phyloP scores from a whole-genome alignment of 1,140 invertebrate species.

The Drosophila jambulina region DNA sequence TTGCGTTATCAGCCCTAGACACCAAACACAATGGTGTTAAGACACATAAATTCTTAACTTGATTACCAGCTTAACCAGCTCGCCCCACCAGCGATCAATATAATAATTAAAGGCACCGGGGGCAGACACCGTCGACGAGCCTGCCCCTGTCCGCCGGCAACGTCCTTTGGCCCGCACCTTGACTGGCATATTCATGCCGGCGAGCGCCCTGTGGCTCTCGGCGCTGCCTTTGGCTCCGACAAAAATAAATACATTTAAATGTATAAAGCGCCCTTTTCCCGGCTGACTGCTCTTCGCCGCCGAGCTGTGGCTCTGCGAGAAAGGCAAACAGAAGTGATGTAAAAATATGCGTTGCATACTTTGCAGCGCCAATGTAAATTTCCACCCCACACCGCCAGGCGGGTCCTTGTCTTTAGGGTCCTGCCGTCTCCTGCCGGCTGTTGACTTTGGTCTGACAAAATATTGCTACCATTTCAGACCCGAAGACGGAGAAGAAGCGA shows the following conservation, averaged over 20 bases:
- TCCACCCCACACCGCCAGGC: slow-evolving; percentile 18
- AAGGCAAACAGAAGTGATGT: slow-evolving; percentile 73
- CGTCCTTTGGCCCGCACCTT: slow-evolving; percentile 45
- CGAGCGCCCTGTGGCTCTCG: slow-evolving; percentile 22
- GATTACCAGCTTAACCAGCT: slow-evolving; percentile 33
- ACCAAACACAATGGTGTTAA: slow-evolving; percentile 1
- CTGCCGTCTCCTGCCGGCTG: slow-evolving; percentile 46
- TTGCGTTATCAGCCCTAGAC: too few relatives aligned
- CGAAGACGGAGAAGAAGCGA: slow-evolving; percentile 32
- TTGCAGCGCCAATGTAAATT: slow-evolving; percentile 77
- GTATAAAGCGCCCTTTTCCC: slow-evolving; percentile 31
- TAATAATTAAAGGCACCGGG: slow-evolving; percentile 38
- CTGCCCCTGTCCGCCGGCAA: not conserved
- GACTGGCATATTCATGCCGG: slow-evolving; percentile 12
- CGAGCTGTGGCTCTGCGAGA: slow-evolving; percentile 39
- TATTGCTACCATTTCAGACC: slow-evolving; percentile 68
- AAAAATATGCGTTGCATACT: slow-evolving; percentile 80
- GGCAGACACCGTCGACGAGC: slow-evolving; percentile 1
- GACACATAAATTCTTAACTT: slow-evolving; percentile 33
- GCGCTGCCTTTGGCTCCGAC: slow-evolving; percentile 26
- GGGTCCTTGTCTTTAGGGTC: slow-evolving; percentile 54
- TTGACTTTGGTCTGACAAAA: slow-evolving; percentile 77
- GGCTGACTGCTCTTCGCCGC: slow-evolving; percentile 6
- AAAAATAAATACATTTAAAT: slow-evolving; percentile 65
- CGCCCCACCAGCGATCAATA: slow-evolving; percentile 33